A percentile compares a stretch with the other conserved stretches of the same genome.
Evolutionary conservation across 2,113 vertebrate species (phyloP).

Genomic region (Pycnonotus jocosus): DNA sequence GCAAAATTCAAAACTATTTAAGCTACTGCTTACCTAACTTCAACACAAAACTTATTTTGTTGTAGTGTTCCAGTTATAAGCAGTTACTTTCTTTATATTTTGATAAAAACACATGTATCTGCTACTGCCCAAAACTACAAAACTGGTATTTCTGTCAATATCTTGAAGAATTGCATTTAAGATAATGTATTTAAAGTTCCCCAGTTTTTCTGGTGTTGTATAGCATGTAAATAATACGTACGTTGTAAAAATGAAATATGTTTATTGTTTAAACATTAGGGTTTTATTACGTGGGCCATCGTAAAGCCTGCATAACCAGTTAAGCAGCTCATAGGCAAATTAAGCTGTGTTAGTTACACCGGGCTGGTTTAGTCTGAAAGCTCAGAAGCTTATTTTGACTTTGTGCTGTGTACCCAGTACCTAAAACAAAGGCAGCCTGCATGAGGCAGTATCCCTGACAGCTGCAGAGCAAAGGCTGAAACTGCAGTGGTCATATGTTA

Average conservation of each 20-base stretch:
- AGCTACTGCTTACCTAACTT: background rate
- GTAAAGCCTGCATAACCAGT: constrained; percentile 43
- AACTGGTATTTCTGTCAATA: background rate
- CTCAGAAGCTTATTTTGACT: constrained; percentile 6
- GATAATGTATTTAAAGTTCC: background rate
- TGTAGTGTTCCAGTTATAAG: background rate
- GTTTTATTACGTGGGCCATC: background rate
- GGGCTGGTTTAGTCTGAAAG: background rate
- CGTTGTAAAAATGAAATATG: background rate
- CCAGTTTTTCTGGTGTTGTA: background rate
- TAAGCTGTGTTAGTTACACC: background rate
- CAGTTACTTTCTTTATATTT: background rate
- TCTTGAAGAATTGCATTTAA: background rate
- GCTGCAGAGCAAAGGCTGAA: background rate
- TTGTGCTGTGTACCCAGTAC: background rate
- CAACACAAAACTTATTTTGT: background rate
- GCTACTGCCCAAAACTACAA: background rate
- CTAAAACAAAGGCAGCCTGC: background rate
- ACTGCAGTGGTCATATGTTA: background rate
- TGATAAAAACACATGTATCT: background rate
- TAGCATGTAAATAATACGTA: background rate
- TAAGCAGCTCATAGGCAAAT: background rate
- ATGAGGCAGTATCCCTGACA: background rate
- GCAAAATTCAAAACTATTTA: background rate
- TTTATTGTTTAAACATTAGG: background rate